Conservation (phyloP, 2,113 vertebrate genomes). For the Triplophysa tibetana region DNA sequence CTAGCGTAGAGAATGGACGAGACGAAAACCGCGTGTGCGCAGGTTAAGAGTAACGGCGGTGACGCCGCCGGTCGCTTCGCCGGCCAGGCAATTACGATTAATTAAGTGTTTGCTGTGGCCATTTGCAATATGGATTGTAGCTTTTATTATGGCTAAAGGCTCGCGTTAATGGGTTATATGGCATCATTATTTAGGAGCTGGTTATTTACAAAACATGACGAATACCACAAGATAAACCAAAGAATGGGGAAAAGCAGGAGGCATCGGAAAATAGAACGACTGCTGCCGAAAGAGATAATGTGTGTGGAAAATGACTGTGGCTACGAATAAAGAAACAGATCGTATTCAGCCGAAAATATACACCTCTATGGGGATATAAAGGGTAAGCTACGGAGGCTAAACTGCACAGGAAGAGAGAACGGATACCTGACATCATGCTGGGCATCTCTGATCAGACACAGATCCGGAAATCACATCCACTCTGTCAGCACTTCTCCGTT, state of each 20-base stretch:
- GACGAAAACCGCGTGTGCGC: constrained; percentile 58
- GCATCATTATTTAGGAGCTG: constrained; percentile 54
- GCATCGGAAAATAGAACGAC: not conserved
- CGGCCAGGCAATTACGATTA: constrained; percentile 74
- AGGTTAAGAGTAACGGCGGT: constrained; percentile 66
- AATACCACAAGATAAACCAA: constrained; percentile 49
- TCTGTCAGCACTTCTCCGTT: constrained; percentile 40
- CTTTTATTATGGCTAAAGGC: constrained; percentile 64
- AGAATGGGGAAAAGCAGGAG: constrained; percentile 35
- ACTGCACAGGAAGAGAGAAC: not conserved
- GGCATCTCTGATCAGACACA: constrained; percentile 16
- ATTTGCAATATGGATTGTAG: constrained; percentile 67
- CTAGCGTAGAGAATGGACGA: constrained; percentile 44
- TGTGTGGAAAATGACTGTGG: not conserved
- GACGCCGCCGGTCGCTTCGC: constrained; percentile 61
- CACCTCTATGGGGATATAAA: not conserved
- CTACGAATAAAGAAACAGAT: not conserved
- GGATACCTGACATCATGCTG: constrained; percentile 21
- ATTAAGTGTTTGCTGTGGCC: constrained; percentile 69
- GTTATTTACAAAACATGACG: constrained; percentile 61
- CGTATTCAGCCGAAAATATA: not conserved
- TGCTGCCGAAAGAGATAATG: not conserved
- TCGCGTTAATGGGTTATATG: constrained; percentile 56
- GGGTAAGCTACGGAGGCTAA: not conserved
- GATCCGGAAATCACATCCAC: constrained; percentile 2